Conservation (phyloP, 2,113 vertebrate genomes). For the Tautogolabrus adspersus region DNA sequence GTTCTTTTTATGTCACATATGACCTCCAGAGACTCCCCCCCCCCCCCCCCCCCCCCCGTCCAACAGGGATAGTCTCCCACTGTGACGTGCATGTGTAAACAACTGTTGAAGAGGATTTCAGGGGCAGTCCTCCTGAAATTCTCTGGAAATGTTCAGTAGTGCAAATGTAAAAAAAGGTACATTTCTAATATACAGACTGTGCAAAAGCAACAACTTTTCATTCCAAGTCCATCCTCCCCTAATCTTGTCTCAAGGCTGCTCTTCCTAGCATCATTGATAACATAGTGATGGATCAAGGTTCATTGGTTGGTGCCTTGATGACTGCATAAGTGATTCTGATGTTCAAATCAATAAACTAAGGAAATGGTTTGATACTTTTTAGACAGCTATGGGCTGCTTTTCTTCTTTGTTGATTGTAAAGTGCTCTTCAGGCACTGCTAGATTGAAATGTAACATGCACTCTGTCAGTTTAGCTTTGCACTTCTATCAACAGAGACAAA, state of each 20-base stretch:
- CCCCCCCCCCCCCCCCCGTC: no score
- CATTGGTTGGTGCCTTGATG: not conserved
- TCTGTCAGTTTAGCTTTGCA: not conserved
- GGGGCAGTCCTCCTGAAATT: no score
- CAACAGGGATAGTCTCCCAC: no score
- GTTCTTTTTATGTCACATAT: no score
- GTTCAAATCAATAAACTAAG: constrained; percentile 11
- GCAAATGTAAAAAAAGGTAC: no score
- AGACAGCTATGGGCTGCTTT: not conserved
- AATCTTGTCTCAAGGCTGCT: not conserved
- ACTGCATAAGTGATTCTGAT: not conserved
- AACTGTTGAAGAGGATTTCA: no score
- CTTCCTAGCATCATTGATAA: not conserved
- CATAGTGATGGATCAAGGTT: not conserved
- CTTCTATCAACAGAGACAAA: no score
- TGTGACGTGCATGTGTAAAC: no score
- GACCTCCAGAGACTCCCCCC: no score
- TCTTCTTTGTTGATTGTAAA: not conserved
- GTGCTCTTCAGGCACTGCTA: not conserved
- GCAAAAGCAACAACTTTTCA: not conserved
- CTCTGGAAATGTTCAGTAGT: no score
- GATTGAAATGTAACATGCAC: constrained; percentile 4
- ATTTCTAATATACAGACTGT: no score
- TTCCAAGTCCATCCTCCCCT: not conserved
- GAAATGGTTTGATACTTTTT: not conserved